phyloP scores from a whole-genome alignment of 2,113 vertebrate species.

The Myanophis thanlyinensis region DNA sequence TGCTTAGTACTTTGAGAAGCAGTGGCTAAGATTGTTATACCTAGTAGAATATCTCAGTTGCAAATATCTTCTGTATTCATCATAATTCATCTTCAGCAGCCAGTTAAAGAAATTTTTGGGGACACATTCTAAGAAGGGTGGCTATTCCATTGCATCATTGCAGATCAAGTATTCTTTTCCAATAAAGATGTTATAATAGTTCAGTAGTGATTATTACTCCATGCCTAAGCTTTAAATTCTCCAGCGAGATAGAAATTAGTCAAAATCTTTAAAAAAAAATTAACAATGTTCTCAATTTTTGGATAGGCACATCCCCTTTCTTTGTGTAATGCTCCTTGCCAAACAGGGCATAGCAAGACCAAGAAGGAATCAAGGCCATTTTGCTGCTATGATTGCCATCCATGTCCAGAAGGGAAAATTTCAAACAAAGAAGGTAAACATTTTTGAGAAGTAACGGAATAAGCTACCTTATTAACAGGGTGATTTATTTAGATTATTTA shows the following conservation, averaged over 20 bases:
- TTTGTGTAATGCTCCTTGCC: not conserved
- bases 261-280: not conserved
- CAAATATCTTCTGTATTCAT: not conserved
- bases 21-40: not conserved
- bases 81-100: too few species aligned
- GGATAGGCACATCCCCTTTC: not conserved
- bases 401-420: slow-evolving; percentile 6
- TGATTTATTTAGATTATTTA: not conserved
- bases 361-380: not conserved
- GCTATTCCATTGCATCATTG: not conserved
- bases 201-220: not conserved
- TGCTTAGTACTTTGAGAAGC: not conserved
- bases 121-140: not conserved
- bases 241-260: too few species aligned
- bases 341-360: not conserved
- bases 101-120: not conserved
- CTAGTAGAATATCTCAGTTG: not conserved
- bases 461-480: not conserved
- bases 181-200: not conserved
- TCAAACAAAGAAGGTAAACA: not conserved
- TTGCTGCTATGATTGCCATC: slow-evolving; percentile 8
- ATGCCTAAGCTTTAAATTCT: not conserved
- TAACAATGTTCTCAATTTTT: not conserved
- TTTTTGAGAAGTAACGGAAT: not conserved
- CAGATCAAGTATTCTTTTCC: not conserved